Percentiles rank a stretch among this genome's conserved stretches.
phyloP scores from a whole-genome alignment of 2,797 vertebrate genomes.

The Tarsius wallacei region DNA sequence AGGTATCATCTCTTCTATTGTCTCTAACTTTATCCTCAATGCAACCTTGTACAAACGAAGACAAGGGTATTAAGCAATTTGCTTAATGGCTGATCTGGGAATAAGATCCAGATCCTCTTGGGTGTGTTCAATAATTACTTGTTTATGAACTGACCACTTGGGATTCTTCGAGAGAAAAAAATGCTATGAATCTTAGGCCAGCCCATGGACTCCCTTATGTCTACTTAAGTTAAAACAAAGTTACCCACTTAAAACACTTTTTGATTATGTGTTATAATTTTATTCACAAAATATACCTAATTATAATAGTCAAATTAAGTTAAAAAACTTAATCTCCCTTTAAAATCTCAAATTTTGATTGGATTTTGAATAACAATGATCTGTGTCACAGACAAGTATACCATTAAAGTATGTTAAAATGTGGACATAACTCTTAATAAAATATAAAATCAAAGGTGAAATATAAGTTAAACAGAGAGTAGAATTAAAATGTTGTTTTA shows the following conservation, averaged over 20 bases:
- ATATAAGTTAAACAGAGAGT: not conserved
- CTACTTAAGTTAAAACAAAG: conserved; percentile 84
- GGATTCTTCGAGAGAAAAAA: conserved; percentile 75
- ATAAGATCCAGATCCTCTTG: conserved; percentile 79
- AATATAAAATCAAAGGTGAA: not conserved
- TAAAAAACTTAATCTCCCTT: not conserved
- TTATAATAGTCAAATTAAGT: conserved; percentile 66
- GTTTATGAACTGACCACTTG: conserved; percentile 85
- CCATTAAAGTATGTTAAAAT: not conserved
- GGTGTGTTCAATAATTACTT: conserved; percentile 88
- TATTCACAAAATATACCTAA: conserved; percentile 76
- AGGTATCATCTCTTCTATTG: conserved; percentile 67
- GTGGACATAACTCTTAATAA: not conserved
- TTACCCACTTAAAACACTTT: conserved; percentile 78
- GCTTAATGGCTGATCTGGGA: conserved; percentile 86
- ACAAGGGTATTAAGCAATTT: conserved; percentile 87
- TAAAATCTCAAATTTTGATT: conserved; percentile 45
- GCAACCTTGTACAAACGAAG: conserved; percentile 84
- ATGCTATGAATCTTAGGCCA: conserved; percentile 66
- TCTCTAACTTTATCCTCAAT: conserved; percentile 74
- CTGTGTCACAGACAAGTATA: not conserved
- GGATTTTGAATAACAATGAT: not conserved
- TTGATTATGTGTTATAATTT: conserved; percentile 81
- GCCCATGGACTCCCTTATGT: conserved; percentile 74
- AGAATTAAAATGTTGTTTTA: not conserved